Conservation (phyloP, 2,888 invertebrate genomes). For the Heliconius ismenius region DNA sequence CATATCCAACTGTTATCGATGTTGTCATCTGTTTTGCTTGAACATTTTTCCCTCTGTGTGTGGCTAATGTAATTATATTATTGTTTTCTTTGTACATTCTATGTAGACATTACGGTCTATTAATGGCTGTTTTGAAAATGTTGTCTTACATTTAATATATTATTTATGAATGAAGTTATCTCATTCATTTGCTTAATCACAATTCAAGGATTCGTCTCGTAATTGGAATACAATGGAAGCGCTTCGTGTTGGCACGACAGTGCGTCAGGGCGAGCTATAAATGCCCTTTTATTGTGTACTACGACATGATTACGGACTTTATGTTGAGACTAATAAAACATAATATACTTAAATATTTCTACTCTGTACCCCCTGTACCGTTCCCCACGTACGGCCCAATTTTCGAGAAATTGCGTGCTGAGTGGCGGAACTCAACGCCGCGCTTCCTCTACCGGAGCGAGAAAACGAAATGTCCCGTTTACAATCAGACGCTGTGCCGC, state of each 20-base stretch:
- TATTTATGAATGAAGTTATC: constrained; percentile 8
- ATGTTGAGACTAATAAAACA: not conserved
- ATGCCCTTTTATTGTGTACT: constrained; percentile 37
- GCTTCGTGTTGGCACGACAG: constrained; percentile 38
- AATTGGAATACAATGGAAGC: constrained; percentile 35
- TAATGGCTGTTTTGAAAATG: too few relatives aligned
- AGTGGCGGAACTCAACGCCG: not conserved
- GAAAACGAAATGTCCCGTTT: too few relatives aligned
- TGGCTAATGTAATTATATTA: too few relatives aligned
- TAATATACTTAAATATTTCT: not conserved
- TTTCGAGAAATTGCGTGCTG: not conserved
- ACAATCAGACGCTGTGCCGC: too few relatives aligned
- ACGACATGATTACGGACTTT: not conserved
- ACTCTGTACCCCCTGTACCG: too few relatives aligned
- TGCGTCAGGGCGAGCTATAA: constrained; percentile 29
- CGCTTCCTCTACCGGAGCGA: too few relatives aligned
- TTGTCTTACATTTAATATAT: not conserved
- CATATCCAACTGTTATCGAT: not conserved
- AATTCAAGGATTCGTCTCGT: constrained; percentile 30
- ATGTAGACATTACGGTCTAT: too few relatives aligned
- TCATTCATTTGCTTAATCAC: constrained; percentile 32
- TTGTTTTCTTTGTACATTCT: too few relatives aligned
- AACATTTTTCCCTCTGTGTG: not conserved
- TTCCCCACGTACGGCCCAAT: too few relatives aligned
- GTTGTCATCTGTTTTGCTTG: not conserved